Conservation (phyloP, 1,140 invertebrate genomes). For the Linepithema humile region DNA sequence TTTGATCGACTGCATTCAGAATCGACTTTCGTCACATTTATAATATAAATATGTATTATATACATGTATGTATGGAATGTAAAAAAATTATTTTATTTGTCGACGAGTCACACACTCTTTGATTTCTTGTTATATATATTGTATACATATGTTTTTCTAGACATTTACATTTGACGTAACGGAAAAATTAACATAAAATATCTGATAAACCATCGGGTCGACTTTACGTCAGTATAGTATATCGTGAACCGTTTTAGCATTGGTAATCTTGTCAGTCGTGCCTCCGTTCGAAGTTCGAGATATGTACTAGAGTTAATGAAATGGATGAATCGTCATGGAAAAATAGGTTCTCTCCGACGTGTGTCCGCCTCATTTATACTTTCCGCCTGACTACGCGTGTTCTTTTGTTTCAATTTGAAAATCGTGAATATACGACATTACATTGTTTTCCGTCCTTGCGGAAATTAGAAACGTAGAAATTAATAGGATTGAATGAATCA, state of each 20-base stretch:
- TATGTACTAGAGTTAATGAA: not conserved
- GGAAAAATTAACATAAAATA: not conserved
- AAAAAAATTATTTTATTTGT: no score
- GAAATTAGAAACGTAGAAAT: not conserved
- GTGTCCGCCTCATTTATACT: not conserved
- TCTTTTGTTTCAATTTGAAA: not conserved
- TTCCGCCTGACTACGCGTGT: not conserved
- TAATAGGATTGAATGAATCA: not conserved
- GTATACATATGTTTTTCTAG: no score
- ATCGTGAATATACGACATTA: not conserved
- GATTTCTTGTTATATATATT: no score
- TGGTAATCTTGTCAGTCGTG: conserved; percentile 9
- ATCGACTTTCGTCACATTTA: not conserved
- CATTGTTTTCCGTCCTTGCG: not conserved
- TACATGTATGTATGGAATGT: no score
- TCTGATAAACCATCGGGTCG: not conserved
- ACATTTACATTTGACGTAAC: not conserved
- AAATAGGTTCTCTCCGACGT: not conserved
- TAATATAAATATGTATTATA: no score
- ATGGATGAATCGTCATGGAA: not conserved
- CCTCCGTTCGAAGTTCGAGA: not conserved
- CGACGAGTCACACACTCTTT: no score
- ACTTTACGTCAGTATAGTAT: not conserved
- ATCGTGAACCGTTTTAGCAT: not conserved
- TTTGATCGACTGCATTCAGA: not conserved